phyloP scores from a whole-genome alignment of 2,797 vertebrate genomes.

The Smutsia temminckii region DNA sequence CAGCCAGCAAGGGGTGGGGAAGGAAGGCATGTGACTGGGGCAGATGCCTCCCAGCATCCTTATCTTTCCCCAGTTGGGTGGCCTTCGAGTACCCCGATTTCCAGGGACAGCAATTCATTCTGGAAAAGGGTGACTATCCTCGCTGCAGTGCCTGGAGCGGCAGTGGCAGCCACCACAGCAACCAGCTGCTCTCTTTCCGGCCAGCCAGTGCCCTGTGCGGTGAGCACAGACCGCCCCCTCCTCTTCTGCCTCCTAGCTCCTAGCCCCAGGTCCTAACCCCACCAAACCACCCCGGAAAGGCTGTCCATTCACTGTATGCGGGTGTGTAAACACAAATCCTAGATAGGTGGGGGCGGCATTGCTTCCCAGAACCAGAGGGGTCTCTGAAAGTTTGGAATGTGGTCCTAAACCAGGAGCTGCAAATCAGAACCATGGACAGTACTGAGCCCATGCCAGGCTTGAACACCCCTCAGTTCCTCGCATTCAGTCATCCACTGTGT shows the following conservation, averaged over 20 bases:
- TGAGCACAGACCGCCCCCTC: constrained; percentile 79
- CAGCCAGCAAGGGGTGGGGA: neutral
- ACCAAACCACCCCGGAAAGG: fast-evolving
- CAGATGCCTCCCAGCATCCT: neutral
- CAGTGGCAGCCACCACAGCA: constrained; percentile 95
- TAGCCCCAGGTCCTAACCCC: neutral
- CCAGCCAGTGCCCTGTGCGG: constrained; percentile 93
- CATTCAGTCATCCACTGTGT: fast-evolving
- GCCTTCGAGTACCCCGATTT: constrained; percentile 96
- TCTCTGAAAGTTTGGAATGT: neutral
- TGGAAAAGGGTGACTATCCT: constrained; percentile 98
- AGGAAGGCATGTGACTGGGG: neutral
- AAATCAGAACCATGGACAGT: constrained; percentile 71
- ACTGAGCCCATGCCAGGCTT: fast-evolving
- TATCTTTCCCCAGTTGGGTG: constrained; percentile 89
- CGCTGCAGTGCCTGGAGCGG: constrained; percentile 96
- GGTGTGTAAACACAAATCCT: neutral
- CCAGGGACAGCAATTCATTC: constrained; percentile 98
- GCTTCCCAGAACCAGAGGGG: neutral
- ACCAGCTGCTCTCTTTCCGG: constrained; percentile 96
- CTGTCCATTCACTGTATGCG: no score
- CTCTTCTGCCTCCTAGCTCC: neutral
- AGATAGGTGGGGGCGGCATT: neutral
- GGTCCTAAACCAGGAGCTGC: neutral
- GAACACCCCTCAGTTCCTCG: fast-evolving